A percentile compares a stretch with the other conserved stretches of the same genome.
These are phyloP conservation scores for Grantiella picta DNA, from an alignment of 2,113 vertebrate genomes.

Conservation along the genomic window DNA sequence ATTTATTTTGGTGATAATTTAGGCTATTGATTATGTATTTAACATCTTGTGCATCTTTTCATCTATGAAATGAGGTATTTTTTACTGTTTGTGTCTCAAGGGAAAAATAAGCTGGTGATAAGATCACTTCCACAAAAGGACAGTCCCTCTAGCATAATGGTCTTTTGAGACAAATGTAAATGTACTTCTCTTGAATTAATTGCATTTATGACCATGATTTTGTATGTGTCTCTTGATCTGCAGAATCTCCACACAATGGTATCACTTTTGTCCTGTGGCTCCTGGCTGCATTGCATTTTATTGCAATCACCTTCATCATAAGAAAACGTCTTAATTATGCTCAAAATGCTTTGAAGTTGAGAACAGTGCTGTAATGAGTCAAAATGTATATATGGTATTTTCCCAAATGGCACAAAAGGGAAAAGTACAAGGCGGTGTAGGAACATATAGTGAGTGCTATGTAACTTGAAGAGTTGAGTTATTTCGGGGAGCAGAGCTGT, in stretches of 20 bases:
- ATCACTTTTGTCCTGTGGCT: background rate
- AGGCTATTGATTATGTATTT: background rate
- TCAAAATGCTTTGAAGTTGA: conserved; percentile 29
- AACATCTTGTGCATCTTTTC: background rate
- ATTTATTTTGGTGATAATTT: background rate
- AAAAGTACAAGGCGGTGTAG: background rate
- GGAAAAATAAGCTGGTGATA: background rate
- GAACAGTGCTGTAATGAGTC: background rate
- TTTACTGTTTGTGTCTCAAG: background rate
- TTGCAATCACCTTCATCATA: background rate
- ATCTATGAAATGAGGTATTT: background rate
- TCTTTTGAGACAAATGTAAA: background rate
- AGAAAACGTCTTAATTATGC: conserved; percentile 33
- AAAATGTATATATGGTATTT: background rate
- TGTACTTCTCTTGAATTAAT: background rate
- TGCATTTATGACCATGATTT: background rate
- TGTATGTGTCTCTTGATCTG: background rate
- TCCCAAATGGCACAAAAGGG: background rate
- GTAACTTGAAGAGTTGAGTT: background rate
- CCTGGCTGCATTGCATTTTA: background rate
- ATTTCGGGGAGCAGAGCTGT: background rate
- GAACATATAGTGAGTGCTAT: background rate
- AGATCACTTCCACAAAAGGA: background rate
- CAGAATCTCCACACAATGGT: background rate
- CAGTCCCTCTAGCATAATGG: background rate